Evolutionary conservation across 2,888 invertebrate genomes (phyloP).

Genomic region (Macrosiphum euphorbiae): DNA sequence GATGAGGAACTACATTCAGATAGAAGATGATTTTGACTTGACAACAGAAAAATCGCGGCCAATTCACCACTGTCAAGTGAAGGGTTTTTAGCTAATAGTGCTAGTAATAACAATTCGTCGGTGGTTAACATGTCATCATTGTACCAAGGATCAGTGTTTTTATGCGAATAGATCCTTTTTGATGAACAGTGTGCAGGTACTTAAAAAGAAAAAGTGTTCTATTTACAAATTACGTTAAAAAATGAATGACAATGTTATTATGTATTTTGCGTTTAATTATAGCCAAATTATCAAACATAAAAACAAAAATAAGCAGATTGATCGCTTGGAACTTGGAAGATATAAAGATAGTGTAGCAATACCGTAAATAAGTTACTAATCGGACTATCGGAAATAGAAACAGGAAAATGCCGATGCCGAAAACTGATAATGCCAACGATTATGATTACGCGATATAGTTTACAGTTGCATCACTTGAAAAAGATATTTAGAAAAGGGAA

Average conservation of each 20-base stretch:
- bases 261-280: neutral
- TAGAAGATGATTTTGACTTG: neutral
- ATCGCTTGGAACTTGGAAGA: neutral
- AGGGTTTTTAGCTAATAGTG: neutral
- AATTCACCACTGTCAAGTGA: neutral
- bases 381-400: neutral
- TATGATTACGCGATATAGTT: slow-evolving; percentile 38
- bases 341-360: neutral
- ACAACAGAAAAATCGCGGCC: neutral
- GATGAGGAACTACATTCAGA: slow-evolving; percentile 57
- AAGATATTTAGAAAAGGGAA: neutral
- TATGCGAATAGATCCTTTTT: neutral
- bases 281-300: neutral
- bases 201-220: neutral
- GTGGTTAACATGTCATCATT: slow-evolving; percentile 62
- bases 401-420: slow-evolving; percentile 43
- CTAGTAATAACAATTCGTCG: slow-evolving; percentile 4
- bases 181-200: too few relatives aligned
- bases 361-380: neutral
- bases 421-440: slow-evolving; percentile 38
- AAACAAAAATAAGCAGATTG: too few relatives aligned
- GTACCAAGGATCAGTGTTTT: slow-evolving; percentile 26
- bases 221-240: neutral
- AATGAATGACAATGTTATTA: neutral
- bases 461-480: neutral